Conservation (phyloP, 2,888 invertebrate species). For the Caenorhabditis sp. region DNA sequence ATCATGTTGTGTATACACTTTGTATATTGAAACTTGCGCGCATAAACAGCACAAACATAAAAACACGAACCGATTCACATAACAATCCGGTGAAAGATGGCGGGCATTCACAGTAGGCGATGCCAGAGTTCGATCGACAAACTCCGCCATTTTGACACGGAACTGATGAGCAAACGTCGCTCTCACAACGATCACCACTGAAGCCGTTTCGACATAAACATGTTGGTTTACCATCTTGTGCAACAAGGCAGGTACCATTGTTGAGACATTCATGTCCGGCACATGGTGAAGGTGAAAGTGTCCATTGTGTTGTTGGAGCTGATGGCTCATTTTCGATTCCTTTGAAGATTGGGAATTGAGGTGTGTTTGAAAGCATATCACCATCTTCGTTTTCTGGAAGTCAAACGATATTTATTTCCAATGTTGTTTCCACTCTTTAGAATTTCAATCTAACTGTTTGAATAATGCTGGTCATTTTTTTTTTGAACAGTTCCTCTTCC, state of each 20-base stretch:
- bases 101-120: constrained; percentile 61
- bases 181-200: constrained; percentile 58
- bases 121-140: constrained; percentile 45
- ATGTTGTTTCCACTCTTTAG: not conserved
- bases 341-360: constrained; percentile 45
- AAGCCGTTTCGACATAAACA: constrained; percentile 62
- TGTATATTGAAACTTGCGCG: not conserved
- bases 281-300: constrained; percentile 51
- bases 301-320: constrained; percentile 29
- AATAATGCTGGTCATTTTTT: not conserved
- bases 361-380: constrained; percentile 41
- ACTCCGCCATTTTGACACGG: constrained; percentile 58
- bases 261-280: constrained; percentile 55
- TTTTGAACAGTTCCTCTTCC: not conserved
- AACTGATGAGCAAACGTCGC: constrained; percentile 56
- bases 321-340: constrained; percentile 26
- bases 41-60: not conserved
- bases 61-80: constrained; percentile 51
- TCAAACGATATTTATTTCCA: too few relatives aligned
- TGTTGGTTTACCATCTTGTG: constrained; percentile 54
- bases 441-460: not conserved
- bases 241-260: constrained; percentile 63
- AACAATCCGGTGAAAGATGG: constrained; percentile 52
- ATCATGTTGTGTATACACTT: not conserved
- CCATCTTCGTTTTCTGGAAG: constrained; percentile 37